Evolutionary conservation across 2,888 invertebrate genomes (phyloP).

Genomic region (Conistra vaccinii): DNA sequence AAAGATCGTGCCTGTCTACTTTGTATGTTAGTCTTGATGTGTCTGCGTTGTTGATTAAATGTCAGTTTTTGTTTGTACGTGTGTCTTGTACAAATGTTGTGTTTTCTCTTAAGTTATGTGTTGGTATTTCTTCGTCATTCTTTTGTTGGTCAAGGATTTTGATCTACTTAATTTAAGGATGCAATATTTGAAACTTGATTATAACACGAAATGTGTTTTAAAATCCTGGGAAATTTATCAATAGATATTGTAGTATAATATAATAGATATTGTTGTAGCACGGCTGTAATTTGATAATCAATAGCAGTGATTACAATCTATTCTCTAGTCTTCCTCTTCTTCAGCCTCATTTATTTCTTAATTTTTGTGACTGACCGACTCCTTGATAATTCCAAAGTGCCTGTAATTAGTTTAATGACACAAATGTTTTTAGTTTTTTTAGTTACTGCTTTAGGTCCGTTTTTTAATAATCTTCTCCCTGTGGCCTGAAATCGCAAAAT

Average conservation of each 20-base stretch:
- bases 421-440: background rate
- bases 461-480: no score
- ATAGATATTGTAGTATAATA: background rate
- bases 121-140: background rate
- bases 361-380: background rate
- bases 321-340: background rate
- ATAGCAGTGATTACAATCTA: background rate
- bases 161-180: background rate
- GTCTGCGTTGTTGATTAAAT: conserved; percentile 30
- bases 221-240: background rate
- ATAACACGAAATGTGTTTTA: background rate
- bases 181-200: background rate
- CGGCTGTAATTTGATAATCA: background rate
- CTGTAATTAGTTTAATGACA: no score
- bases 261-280: background rate
- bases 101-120: background rate
- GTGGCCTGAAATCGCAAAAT: background rate
- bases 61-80: conserved; percentile 33
- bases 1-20: conserved; percentile 48
- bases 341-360: background rate
- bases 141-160: conserved; percentile 3
- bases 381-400: background rate
- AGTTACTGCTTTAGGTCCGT: background rate
- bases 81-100: conserved; percentile 28
- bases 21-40: conserved; percentile 45